phyloP scores from a whole-genome alignment of 64 coral and sea anemone species.

The Trachythela sp. region DNA sequence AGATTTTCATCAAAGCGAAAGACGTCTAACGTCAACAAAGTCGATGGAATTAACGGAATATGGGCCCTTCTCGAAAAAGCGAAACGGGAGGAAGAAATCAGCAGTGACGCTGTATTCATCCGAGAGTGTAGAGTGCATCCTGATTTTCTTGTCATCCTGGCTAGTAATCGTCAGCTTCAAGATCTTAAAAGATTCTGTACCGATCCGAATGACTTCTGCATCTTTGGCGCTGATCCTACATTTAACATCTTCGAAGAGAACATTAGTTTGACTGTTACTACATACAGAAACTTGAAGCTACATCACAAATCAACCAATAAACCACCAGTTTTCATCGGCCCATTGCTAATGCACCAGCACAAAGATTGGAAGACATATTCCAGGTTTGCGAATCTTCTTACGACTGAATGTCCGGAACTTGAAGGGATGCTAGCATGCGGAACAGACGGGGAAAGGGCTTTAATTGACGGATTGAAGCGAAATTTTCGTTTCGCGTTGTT shows the following conservation, averaged over 20 bases:
- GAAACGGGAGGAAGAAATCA: background rate
- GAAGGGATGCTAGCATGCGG: background rate
- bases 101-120: background rate
- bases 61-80: too few species aligned
- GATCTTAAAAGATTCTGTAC: background rate
- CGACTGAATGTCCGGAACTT: background rate
- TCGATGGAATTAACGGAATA: background rate
- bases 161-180: background rate
- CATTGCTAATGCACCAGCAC: background rate
- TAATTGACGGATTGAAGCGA: background rate
- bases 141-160: background rate
- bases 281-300: background rate
- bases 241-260: background rate
- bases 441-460: background rate
- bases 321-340: background rate
- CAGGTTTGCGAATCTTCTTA: background rate
- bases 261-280: conserved; percentile 3
- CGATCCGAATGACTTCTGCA: background rate
- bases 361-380: too few species aligned
- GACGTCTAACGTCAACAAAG: background rate
- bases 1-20: background rate
- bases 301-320: background rate
- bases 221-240: background rate
- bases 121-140: conserved; percentile 4
- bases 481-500: background rate